Conservation (phyloP, 92 coral and sea anemone species). For the Hydrozoanthus gracilis region DNA sequence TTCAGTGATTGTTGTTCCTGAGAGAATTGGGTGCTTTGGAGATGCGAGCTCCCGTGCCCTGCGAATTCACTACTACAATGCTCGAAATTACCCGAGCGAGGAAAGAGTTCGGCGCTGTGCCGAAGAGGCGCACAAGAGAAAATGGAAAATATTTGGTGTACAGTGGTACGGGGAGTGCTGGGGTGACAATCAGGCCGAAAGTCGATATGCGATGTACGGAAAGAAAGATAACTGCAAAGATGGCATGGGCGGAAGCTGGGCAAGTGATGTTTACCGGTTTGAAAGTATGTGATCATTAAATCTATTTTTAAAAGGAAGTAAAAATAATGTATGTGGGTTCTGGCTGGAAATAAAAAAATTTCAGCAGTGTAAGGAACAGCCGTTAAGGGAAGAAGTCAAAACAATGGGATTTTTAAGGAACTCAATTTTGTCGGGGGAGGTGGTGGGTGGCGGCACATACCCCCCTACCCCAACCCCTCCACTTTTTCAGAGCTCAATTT, state of each 20-base stretch:
- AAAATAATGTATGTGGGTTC: background rate
- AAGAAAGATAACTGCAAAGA: background rate
- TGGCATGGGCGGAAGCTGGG: slow-evolving; percentile 23
- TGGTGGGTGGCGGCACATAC: no score
- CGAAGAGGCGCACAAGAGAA: slow-evolving; percentile 19
- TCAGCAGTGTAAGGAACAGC: no score
- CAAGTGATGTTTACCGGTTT: background rate
- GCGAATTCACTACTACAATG: slow-evolving; percentile 18
- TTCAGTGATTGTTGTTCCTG: slow-evolving; percentile 15
- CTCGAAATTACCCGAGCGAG: background rate
- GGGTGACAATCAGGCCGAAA: slow-evolving; percentile 32
- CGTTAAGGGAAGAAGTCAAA: no score
- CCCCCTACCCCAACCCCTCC: no score
- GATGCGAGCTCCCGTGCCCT: slow-evolving; percentile 20
- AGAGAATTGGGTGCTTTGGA: slow-evolving; percentile 16
- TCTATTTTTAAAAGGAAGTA: background rate
- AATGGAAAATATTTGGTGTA: slow-evolving; percentile 26
- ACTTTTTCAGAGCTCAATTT: no score
- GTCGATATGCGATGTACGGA: slow-evolving; percentile 24
- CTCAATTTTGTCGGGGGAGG: no score
- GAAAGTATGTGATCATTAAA: background rate
- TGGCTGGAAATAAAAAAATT: background rate
- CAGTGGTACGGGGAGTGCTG: slow-evolving; percentile 37
- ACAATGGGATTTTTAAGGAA: no score
- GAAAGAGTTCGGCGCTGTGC: slow-evolving; percentile 15